A percentile compares a stretch with the other conserved stretches of the same genome.
Conservation (phyloP, 2,113 vertebrate species). For the Corythaeola cristata region DNA sequence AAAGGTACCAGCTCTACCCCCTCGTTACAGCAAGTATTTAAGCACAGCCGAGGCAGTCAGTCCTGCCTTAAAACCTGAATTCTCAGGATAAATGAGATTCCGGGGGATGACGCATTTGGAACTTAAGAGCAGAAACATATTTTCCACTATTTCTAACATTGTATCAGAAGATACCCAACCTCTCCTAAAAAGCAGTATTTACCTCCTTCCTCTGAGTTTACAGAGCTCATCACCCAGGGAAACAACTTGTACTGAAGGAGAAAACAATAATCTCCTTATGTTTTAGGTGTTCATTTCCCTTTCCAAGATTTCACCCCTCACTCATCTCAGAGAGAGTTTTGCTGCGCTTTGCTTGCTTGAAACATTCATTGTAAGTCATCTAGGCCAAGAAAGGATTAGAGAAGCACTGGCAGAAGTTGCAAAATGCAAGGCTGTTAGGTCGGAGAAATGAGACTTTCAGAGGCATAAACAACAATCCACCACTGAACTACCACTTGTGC, state of each 20-base stretch:
- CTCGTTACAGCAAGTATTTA: neutral
- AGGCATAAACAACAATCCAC: conserved; percentile 10
- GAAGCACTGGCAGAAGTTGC: conserved; percentile 28
- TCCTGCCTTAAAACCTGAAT: neutral
- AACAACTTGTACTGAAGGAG: conserved; percentile 39
- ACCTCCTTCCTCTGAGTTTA: conserved; percentile 5
- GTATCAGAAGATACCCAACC: neutral
- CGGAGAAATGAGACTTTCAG: conserved; percentile 10
- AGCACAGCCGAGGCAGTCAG: neutral
- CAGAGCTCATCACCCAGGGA: conserved; percentile 28
- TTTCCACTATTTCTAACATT: neutral
- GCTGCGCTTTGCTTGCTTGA: conserved; percentile 34
- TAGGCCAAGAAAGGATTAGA: conserved; percentile 62
- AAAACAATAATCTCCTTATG: conserved; percentile 64
- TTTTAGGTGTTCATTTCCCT: conserved; percentile 15
- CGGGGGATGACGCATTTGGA: neutral
- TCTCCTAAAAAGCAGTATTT: neutral
- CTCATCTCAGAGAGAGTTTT: conserved; percentile 29
- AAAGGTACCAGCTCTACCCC: neutral
- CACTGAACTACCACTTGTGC: neutral
- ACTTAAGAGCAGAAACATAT: neutral
- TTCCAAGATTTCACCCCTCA: conserved; percentile 54
- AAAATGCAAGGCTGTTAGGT: conserved; percentile 18
- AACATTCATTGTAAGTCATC: conserved; percentile 46
- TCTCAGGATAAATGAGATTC: neutral